Base-by-base conservation (phyloP, 2,797 vertebrate genomes). In the Sarcoramphus papa region DNA sequence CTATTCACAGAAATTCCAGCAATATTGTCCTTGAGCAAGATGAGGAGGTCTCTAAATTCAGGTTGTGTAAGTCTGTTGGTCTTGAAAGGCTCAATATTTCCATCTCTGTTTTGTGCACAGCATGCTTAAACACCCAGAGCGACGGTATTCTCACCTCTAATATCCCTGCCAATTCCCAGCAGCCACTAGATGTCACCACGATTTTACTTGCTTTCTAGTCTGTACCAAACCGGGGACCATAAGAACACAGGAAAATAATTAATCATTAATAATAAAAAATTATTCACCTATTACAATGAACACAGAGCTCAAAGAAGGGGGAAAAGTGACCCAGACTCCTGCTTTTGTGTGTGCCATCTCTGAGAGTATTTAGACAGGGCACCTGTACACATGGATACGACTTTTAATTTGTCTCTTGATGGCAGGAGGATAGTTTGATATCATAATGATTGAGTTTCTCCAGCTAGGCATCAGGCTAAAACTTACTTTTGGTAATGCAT, bases 181-280 rank as follows among this genome's bases (percentile, higher is more conserved):
- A 53, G 85, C 96, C 97, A 87, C 95, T 95, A 97, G 97, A 95
- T 96, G 97, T 97, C 97, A 97, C 80, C 93, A 88, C 40, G 50
- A 87, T 83, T 95, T 96, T 93, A 90, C 35, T 72, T 62, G 78
- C 73, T 77, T 40, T 27, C 43, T 37, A 28, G 8, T 6, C 53
- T 59, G 6, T 40, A 37, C 35, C 22, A 70, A 72, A 3, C 24
- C 0, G 0, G 21, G 45, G n/a, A 65, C n/a, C 10, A 0, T 7
- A 47, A 50, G n/a, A 78, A 65, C 74, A 56, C 2, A 17, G 23
- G 19, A 51, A 84, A 92, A 87, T 14, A 85, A 74, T 9, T 30
- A 28, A 82, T n/a, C 16, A 54, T 43, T 78, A 80, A 31, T 74
- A 84, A 45, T 31, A 50, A 90, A 68, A 53, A 47, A 28, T 5